Conservation (phyloP, 2,113 vertebrate species). For the Ictalurus furcatus region DNA sequence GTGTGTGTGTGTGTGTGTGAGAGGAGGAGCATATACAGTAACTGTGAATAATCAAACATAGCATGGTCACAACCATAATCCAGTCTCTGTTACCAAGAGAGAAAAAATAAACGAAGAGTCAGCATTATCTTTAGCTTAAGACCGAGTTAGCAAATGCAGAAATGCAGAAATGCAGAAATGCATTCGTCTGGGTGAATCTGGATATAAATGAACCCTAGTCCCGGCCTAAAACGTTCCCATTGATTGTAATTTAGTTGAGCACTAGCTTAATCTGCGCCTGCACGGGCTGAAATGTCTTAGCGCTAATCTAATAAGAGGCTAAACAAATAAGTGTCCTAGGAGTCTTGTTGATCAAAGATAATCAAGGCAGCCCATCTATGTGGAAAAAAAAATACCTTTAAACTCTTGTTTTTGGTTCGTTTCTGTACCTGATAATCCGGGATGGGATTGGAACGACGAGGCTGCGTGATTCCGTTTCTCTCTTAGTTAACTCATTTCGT, state of each 20-base stretch:
- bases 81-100: not conserved
- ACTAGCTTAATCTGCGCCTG: slow-evolving; percentile 11
- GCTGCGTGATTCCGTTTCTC: not conserved
- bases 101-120: not conserved
- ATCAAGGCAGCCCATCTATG: not conserved
- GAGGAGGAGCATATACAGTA: not conserved
- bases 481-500: not conserved
- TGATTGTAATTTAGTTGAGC: slow-evolving; percentile 32
- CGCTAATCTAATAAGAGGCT: slow-evolving; percentile 17
- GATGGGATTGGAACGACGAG: not conserved
- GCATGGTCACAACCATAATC: not conserved
- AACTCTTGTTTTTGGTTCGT: not conserved
- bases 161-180: not conserved
- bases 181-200: not conserved
- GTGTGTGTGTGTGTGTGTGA: slow-evolving; percentile 20
- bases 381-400: not conserved
- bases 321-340: not conserved
- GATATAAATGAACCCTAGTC: slow-evolving; percentile 20
- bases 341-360: not conserved
- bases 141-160: not conserved
- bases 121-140: not conserved
- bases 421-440: not conserved
- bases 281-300: not conserved
- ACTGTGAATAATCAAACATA: not conserved
- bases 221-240: slow-evolving; percentile 24